Percentiles rank a stretch among this genome's conserved stretches.
These are phyloP conservation scores for Knipowitschia caucasica DNA, from an alignment of 2,797 vertebrate genomes.

Conservation along the genomic window DNA sequence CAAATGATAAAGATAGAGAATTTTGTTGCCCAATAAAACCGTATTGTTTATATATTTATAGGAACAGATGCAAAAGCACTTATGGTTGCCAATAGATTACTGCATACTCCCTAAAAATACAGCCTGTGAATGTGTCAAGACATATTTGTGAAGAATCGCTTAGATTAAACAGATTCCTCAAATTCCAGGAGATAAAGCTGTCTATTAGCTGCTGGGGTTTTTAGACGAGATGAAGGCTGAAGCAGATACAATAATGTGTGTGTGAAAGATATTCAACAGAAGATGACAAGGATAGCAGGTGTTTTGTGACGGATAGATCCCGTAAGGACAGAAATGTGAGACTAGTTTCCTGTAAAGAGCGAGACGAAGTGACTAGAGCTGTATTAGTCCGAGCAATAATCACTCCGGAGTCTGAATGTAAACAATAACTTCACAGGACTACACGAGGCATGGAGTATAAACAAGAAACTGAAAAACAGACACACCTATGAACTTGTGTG, in stretches of 20 bases:
- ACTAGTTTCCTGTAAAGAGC: slow-evolving; percentile 20
- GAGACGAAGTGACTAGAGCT: slow-evolving; percentile 9
- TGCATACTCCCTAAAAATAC: neutral
- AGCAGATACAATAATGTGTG: neutral
- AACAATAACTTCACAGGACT: slow-evolving; percentile 28
- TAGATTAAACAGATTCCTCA: slow-evolving; percentile 41
- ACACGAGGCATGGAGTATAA: slow-evolving; percentile 8
- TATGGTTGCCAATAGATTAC: no score
- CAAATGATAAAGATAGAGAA: no score
- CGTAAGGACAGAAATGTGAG: slow-evolving; percentile 38
- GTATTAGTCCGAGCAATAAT: slow-evolving; percentile 40
- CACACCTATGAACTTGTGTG: slow-evolving; percentile 22
- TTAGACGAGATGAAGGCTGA: slow-evolving; percentile 29
- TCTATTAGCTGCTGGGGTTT: slow-evolving; percentile 24
- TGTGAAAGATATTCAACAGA: neutral
- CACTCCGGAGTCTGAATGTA: slow-evolving; percentile 12
- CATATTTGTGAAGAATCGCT: neutral
- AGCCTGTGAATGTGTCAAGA: neutral
- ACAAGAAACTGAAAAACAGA: slow-evolving; percentile 21
- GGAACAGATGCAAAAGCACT: no score
- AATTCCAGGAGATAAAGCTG: slow-evolving; percentile 44
- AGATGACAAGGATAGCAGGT: neutral
- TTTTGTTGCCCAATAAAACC: no score
- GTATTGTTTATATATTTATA: no score
- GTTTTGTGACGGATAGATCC: slow-evolving; percentile 9